These are phyloP conservation scores for Amiota communis DNA, from an alignment of 2,888 invertebrate genomes.

Conservation along the genomic window DNA sequence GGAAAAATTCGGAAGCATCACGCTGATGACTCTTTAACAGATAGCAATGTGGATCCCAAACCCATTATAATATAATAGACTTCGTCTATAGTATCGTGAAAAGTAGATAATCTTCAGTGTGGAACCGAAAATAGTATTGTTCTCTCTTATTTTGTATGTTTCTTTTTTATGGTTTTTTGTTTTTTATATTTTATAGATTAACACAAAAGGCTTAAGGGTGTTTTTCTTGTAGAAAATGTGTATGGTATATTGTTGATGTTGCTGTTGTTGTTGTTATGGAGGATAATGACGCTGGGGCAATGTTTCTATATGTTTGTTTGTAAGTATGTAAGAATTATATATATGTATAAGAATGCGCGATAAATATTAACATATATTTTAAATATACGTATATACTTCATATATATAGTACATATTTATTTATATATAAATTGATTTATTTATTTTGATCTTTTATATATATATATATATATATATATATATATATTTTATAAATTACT, in stretches of 20 bases:
- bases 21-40: too few species aligned
- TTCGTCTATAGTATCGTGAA: too few species aligned
- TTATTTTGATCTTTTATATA: neutral
- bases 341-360: too few species aligned
- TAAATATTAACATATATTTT: conserved; percentile 9
- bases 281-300: neutral
- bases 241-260: neutral
- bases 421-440: neutral
- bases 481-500: neutral
- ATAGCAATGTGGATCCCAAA: too few species aligned
- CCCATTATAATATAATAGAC: too few species aligned
- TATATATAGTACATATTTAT: neutral
- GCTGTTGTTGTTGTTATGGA: neutral
- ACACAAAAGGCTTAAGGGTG: too few species aligned
- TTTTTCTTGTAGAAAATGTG: conserved; percentile 15
- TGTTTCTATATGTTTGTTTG: neutral
- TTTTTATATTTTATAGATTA: neutral
- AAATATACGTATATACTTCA: neutral
- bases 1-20: too few species aligned
- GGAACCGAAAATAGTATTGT: conserved; percentile 30
- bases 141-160: conserved; percentile 9
- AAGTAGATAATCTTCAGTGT: too few species aligned
- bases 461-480: conserved; percentile 11
- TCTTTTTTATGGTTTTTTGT: conserved; percentile 15
- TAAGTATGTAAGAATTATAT: neutral